Conservation (phyloP, 2,888 invertebrate genomes). For the Teleogryllus oceanicus region DNA sequence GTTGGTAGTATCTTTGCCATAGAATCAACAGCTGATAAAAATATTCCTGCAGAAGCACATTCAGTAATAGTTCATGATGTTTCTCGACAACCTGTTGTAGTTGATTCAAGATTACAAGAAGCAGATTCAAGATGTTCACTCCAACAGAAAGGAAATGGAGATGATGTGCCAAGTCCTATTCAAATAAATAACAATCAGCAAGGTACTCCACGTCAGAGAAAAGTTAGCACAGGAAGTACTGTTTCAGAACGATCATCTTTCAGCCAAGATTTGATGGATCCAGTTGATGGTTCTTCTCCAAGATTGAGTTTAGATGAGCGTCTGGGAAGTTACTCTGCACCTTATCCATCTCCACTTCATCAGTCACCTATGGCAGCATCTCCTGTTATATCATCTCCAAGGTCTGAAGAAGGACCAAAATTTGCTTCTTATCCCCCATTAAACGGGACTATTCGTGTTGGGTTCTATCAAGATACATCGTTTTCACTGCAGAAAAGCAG, state of each 20-base stretch:
- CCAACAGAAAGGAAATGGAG: constrained; percentile 20
- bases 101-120: constrained; percentile 45
- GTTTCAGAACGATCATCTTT: constrained; percentile 75
- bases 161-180: constrained; percentile 31
- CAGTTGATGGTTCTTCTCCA: constrained; percentile 42
- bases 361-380: constrained; percentile 58
- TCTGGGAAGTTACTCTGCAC: constrained; percentile 60
- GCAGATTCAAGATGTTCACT: constrained; percentile 37
- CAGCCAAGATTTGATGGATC: constrained; percentile 55
- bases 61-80: neutral
- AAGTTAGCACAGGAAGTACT: constrained; percentile 75
- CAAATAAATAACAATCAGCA: constrained; percentile 26
- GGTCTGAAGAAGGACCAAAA: constrained; percentile 63
- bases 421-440: constrained; percentile 66
- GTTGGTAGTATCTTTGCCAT: neutral
- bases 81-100: constrained; percentile 41
- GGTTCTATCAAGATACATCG: constrained; percentile 79
- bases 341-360: constrained; percentile 68
- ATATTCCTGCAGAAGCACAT: neutral
- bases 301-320: constrained; percentile 54
- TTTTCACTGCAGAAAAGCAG: constrained; percentile 40
- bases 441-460: constrained; percentile 81
- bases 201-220: constrained; percentile 55
- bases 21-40: neutral
- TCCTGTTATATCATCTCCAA: constrained; percentile 62